These are phyloP conservation scores for Callopanchax toddi DNA, from an alignment of 2,113 vertebrate species.

Conservation along the genomic window DNA sequence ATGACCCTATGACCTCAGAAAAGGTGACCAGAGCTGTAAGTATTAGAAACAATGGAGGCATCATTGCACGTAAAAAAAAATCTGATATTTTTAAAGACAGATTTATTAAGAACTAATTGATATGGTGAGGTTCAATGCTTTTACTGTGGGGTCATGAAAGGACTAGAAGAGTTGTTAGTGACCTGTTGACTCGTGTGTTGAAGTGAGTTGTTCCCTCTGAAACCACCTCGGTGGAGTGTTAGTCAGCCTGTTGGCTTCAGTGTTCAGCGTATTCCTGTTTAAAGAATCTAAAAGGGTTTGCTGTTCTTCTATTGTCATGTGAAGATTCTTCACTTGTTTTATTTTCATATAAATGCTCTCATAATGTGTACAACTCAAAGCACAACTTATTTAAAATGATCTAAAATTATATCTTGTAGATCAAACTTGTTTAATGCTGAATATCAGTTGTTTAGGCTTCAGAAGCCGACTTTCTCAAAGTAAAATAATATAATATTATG, in stretches of 20 bases:
- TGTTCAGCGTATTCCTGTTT: no score
- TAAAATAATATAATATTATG: conserved; percentile 1
- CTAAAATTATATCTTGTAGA: conserved; percentile 11
- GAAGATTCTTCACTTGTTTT: conserved; percentile 28
- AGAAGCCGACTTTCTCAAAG: conserved; percentile 13
- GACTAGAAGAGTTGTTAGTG: background rate
- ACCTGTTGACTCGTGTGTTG: background rate
- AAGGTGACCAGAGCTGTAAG: no score
- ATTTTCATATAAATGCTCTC: conserved; percentile 44
- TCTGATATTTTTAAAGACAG: background rate
- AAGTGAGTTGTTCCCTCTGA: background rate
- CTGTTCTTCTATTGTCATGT: conserved; percentile 19
- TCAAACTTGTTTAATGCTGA: conserved; percentile 14
- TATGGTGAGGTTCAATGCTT: background rate
- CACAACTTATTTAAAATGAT: conserved; percentile 60
- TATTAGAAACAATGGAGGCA: no score
- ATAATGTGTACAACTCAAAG: conserved; percentile 45
- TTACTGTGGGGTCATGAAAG: background rate
- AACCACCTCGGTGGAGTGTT: background rate
- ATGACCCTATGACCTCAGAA: no score
- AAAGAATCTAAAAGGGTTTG: conserved; percentile 22
- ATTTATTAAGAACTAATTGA: background rate
- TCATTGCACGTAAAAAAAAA: no score
- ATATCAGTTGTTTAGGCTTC: background rate
- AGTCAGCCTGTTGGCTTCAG: conserved; percentile 3